Evolutionary conservation across 1,140 invertebrate species (phyloP).

Genomic region (Tetragnatha versicolor): DNA sequence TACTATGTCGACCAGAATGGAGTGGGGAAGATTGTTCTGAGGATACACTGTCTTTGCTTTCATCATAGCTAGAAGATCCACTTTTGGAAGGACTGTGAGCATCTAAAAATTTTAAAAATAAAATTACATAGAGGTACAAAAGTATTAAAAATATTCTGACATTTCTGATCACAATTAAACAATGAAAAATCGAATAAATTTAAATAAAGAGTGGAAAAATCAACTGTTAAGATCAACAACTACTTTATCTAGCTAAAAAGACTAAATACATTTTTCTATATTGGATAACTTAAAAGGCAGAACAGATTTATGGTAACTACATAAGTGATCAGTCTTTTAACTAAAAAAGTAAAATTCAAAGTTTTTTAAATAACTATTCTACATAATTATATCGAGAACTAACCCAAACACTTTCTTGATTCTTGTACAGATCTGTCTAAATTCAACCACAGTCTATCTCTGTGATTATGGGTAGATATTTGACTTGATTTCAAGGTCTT

Average conservation of each 20-base stretch:
- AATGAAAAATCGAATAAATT: too few relatives aligned
- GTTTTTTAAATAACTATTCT: not conserved
- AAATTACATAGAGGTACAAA: not conserved
- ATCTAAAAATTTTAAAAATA: conserved; percentile 18
- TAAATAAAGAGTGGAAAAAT: too few relatives aligned
- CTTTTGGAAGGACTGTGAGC: conserved; percentile 26
- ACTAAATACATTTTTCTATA: too few relatives aligned
- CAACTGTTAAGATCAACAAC: too few relatives aligned
- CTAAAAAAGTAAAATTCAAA: not conserved
- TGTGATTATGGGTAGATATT: conserved; percentile 16
- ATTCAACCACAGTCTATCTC: conserved; percentile 50
- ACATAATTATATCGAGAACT: too few relatives aligned
- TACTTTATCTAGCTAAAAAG: too few relatives aligned
- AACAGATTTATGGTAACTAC: not conserved
- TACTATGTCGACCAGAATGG: conserved; percentile 46
- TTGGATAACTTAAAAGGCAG: too few relatives aligned
- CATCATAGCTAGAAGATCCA: conserved; percentile 39
- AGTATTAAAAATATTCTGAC: not conserved
- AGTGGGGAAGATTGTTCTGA: conserved; percentile 48
- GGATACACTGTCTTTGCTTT: conserved; percentile 44
- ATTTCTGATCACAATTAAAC: not conserved
- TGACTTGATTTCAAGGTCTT: not conserved
- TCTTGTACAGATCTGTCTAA: conserved; percentile 39
- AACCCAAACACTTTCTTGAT: conserved; percentile 25
- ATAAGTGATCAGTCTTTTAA: not conserved